Conservation (phyloP, 2,113 vertebrate genomes). For the Ploceus nigricollis region DNA sequence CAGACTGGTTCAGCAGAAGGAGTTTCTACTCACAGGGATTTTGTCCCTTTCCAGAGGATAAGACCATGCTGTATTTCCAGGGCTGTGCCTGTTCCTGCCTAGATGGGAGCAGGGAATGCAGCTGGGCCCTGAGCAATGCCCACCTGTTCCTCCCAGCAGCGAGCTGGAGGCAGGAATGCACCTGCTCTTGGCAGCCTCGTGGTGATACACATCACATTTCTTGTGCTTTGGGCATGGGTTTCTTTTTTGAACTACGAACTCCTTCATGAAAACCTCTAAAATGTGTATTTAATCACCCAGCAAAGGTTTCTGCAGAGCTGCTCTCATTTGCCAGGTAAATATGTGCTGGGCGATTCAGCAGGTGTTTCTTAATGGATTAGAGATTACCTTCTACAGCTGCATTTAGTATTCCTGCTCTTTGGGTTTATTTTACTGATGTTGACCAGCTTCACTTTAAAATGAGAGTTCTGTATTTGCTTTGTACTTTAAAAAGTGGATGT, state of each 20-base stretch:
- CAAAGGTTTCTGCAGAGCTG: background rate
- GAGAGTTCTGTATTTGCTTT: background rate
- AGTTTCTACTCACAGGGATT: background rate
- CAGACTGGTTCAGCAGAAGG: background rate
- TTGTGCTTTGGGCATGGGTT: background rate
- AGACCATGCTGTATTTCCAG: background rate
- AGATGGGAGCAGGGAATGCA: background rate
- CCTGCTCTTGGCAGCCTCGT: background rate
- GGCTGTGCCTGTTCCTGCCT: background rate
- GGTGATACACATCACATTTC: background rate
- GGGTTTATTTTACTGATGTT: background rate
- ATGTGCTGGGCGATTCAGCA: background rate
- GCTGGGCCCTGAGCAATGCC: background rate
- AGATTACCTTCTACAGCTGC: slow-evolving; percentile 7
- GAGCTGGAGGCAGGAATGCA: background rate
- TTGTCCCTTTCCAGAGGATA: background rate
- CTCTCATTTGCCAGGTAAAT: slow-evolving; percentile 8
- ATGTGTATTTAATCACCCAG: slow-evolving; percentile 10
- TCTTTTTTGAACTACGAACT: background rate
- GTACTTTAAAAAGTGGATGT: background rate
- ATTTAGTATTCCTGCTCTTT: slow-evolving; percentile 3
- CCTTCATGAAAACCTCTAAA: background rate
- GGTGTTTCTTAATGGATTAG: slow-evolving; percentile 27
- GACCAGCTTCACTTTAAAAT: background rate
- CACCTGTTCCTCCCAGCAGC: background rate